phyloP scores from a whole-genome alignment of 2,113 vertebrate genomes.

The Hyperopisus bebe region DNA sequence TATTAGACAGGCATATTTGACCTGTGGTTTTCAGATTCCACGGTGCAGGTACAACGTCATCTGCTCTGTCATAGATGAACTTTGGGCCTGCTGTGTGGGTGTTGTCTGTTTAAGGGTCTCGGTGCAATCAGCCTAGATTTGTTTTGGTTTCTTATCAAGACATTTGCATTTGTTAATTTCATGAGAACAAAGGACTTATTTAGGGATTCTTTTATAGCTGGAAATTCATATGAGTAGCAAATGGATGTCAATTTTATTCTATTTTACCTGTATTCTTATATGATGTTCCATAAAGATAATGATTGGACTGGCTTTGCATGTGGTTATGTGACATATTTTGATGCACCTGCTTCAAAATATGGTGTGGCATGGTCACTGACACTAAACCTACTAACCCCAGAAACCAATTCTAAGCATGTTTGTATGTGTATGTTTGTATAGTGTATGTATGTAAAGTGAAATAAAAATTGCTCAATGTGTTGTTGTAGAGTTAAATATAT shows the following conservation, averaged over 20 bases:
- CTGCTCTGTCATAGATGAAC: background rate
- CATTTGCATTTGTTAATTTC: background rate
- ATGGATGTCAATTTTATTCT: background rate
- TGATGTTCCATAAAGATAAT: background rate
- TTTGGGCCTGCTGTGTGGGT: background rate
- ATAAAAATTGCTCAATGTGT: background rate
- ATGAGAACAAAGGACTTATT: background rate
- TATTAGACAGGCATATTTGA: background rate
- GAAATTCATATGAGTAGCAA: background rate
- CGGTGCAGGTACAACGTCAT: background rate
- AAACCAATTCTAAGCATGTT: background rate
- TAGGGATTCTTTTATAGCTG: background rate
- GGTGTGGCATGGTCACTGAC: background rate
- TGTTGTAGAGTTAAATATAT: background rate
- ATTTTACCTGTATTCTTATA: background rate
- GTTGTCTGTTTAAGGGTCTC: background rate
- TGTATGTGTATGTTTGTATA: background rate
- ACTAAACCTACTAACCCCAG: background rate
- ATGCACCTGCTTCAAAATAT: background rate
- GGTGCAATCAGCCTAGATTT: background rate
- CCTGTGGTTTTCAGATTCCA: background rate
- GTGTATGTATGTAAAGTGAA: background rate
- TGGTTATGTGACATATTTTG: background rate
- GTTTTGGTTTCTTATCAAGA: background rate
- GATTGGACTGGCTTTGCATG: background rate